Evolutionary conservation across 2,888 invertebrate genomes (phyloP), one percentile per base, ranked within the genome.

Genomic region (Drosophila diplacantha): DNA sequence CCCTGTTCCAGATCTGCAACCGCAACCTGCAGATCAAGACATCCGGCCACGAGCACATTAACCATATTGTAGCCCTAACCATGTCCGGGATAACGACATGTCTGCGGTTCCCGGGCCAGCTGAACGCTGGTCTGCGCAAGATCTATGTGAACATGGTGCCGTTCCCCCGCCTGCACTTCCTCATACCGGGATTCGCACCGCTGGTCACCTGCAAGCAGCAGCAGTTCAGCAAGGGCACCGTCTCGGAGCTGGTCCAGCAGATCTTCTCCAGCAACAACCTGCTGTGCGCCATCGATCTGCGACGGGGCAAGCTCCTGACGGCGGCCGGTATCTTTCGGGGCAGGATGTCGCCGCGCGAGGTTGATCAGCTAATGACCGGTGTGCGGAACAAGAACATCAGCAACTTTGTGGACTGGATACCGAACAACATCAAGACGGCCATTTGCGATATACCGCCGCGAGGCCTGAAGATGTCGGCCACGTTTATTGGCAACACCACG

Each of bases 131-230:
- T 78, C 89, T 96, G 1, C 90, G 96, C 20, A 93, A 96, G 88
- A 89, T 95, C n/a, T 94, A 94, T 1, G 94, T 96, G 26, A 96
- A 96, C 87, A 96, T 96, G 96, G 95, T 96, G 1, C 96, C 96
- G 0, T 96, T 96, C 90, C 96, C 96, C 0, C 90, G 94, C 18
- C 90, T 96, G 0, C 95, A 96, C 85, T 96, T 96, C 90, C 95
- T 96, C 84, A 94, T 95, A 91, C 94, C 95, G 5, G 91, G 91
- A 16, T 93, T 94, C 84, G 94, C 94, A 0, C 95, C 95, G 0
- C 89, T 95, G 34, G 77, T 75, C 24, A 76, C 79, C 14, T 78
- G 81, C 65, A 69, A 72, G 26, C 79, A 81, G 60, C 80, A 80
- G 39, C 80, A 81, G 61, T 81, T 80, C 26, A 77, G 77, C 65